Evolutionary conservation across 37 sponge, comb jelly and placozoan genomes (phyloP), one percentile per base, ranked within the genome.

Genomic region (Cliona cf. orientalis): DNA sequence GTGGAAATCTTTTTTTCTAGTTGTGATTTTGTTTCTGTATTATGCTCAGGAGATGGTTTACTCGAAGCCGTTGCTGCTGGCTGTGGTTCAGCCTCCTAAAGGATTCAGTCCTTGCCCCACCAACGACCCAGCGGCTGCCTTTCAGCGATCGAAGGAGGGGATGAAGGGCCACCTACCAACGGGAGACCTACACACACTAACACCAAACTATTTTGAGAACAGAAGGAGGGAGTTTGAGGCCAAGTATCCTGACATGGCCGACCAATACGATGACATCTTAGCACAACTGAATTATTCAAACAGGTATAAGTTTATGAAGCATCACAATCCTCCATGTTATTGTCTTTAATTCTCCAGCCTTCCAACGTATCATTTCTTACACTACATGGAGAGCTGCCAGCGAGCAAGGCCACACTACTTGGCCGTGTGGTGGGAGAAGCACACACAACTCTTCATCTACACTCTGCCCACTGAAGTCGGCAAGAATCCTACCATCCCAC

Each of bases 341-440:
- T 49, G 53, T 49, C 14, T 2, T 38, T 38, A 66, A 5, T 5
- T 34, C 5, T n/a, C 66, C 21, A 80, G 85, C 1, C 19, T 19
- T 28, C 80, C 90, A 5, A 72, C 80, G 26, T 75, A 61, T 35
- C 90, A 90, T 68, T 84, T 84, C 55, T 33, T 90, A 19, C 43
- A 80, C 62, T 84, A 74, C 79, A 78, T 84, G 58, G 4, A 71
- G 23, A 59, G 62, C 21, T 45, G 32, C 3, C 61, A 64, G 43
- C 61, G 46, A 70, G 61, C 62, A 70, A 12, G 21, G 46, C 76
- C 88, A 33, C 58, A 42, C 21, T 39, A 73, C 32, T n/a, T 90
- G 31, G 80, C 85, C 4, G 42, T 84, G 21, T 84, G 85, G 85
- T 90, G 90, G 90, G 64, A 75, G 49, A 57, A 39, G 33, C 29